phyloP scores from a whole-genome alignment of 2,113 vertebrate species.

The Stomatorhinus ivindoensis region DNA sequence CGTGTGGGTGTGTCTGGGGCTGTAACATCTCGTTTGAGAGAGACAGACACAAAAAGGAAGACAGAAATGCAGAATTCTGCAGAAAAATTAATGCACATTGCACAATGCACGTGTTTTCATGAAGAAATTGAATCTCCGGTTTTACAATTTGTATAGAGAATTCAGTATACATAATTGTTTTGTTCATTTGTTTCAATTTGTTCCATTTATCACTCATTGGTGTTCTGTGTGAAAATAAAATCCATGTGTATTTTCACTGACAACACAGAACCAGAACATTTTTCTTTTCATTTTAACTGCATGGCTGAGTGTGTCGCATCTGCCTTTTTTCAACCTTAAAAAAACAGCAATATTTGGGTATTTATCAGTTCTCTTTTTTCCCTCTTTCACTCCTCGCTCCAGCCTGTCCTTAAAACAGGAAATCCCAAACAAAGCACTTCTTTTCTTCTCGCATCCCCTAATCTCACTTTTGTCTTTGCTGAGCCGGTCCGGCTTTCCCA shows the following conservation, averaged over 20 bases:
- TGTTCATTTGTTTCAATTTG: not conserved
- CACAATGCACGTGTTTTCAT: not conserved
- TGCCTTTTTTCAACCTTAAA: not conserved
- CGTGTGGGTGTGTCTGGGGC: slow-evolving; percentile 67
- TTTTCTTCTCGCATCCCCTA: not conserved
- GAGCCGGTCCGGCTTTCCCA: not conserved
- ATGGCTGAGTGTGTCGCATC: not conserved
- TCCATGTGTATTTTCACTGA: not conserved
- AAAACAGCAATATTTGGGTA: not conserved
- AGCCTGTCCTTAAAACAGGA: not conserved
- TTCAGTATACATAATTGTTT: not conserved
- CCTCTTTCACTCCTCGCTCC: not conserved
- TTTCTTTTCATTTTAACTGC: not conserved
- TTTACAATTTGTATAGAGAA: not conserved
- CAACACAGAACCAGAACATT: not conserved
- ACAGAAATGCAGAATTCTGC: not conserved
- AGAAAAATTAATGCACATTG: not conserved
- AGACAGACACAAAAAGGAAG: not conserved
- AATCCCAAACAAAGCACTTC: not conserved
- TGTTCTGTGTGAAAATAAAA: not conserved
- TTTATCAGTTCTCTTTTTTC: not conserved
- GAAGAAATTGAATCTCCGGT: not conserved
- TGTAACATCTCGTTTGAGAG: not conserved
- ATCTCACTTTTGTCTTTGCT: not conserved
- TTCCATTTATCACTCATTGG: not conserved